Evolutionary conservation across 2,113 vertebrate genomes (phyloP).

Genomic region (Platichthys stellatus): DNA sequence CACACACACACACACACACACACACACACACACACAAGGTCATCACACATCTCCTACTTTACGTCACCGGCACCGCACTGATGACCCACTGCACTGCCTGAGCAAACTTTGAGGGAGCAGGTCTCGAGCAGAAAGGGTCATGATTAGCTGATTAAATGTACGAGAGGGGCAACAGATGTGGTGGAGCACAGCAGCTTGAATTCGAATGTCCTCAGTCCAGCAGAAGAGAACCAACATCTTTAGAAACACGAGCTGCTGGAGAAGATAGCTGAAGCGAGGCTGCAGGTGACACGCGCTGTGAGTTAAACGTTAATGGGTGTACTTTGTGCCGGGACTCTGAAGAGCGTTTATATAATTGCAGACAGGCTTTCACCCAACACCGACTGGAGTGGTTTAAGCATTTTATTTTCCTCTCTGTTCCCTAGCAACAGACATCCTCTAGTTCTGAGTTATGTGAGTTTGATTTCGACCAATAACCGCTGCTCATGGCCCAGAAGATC

Average conservation of each 20-base stretch:
- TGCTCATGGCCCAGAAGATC: slow-evolving; percentile 52
- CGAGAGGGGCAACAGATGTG: neutral
- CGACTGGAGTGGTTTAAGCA: slow-evolving; percentile 80
- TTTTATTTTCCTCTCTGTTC: slow-evolving; percentile 82
- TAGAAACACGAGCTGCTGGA: neutral
- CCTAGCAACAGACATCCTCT: slow-evolving; percentile 83
- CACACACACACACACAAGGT: neutral
- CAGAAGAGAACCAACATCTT: neutral
- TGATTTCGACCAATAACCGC: slow-evolving; percentile 70
- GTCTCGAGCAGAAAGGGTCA: neutral
- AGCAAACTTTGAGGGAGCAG: slow-evolving; percentile 23
- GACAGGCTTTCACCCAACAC: slow-evolving; percentile 78
- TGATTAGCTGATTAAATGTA: neutral
- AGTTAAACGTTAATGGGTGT: slow-evolving; percentile 66
- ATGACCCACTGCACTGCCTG: slow-evolving; percentile 9
- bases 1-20: neutral
- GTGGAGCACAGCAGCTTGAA: neutral
- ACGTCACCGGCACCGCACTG: neutral
- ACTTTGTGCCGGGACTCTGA: slow-evolving; percentile 70
- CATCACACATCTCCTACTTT: slow-evolving; percentile 21
- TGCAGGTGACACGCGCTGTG: slow-evolving; percentile 58
- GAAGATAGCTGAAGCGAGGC: slow-evolving; percentile 20
- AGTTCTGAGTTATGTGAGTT: slow-evolving; percentile 75
- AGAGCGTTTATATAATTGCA: slow-evolving; percentile 83
- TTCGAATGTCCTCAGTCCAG: neutral